Conservation (phyloP, 2,888 invertebrate species). For the Osedax frankpressi region DNA sequence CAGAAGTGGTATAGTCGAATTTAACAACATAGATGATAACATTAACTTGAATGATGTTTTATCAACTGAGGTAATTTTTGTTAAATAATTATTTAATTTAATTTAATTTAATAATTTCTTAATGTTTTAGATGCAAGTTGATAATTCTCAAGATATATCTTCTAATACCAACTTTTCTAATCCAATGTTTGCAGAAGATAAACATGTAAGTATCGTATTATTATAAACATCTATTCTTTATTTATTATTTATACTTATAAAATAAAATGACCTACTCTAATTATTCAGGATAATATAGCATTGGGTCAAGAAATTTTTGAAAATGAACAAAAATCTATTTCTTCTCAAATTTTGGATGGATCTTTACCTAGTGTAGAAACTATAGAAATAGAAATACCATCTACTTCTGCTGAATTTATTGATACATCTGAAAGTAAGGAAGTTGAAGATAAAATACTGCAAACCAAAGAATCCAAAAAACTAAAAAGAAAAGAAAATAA, state of each 20-base stretch:
- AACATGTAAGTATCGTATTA: not conserved
- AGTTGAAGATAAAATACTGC: not conserved
- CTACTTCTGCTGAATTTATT: too few species aligned
- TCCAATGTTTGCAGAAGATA: not conserved
- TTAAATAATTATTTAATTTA: too few species aligned
- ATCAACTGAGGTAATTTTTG: not conserved
- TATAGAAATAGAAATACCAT: too few species aligned
- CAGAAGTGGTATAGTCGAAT: not conserved
- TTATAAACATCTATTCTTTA: not conserved
- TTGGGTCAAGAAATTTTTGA: too few species aligned
- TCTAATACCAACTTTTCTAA: not conserved
- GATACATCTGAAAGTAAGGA: not conserved
- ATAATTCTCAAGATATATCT: not conserved
- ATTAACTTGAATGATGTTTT: not conserved
- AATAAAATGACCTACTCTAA: too few species aligned
- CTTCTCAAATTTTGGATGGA: too few species aligned
- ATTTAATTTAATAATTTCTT: too few species aligned
- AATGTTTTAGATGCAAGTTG: not conserved
- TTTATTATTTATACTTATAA: not conserved
- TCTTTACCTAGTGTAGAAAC: too few species aligned
- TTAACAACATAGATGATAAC: not conserved
- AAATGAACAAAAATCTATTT: too few species aligned
- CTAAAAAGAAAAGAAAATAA: not conserved
- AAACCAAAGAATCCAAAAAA: not conserved
- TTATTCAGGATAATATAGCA: too few species aligned